Percentiles rank a stretch among this genome's conserved stretches.
phyloP scores from a whole-genome alignment of 2,888 invertebrate genomes.

The Amiota minor region DNA sequence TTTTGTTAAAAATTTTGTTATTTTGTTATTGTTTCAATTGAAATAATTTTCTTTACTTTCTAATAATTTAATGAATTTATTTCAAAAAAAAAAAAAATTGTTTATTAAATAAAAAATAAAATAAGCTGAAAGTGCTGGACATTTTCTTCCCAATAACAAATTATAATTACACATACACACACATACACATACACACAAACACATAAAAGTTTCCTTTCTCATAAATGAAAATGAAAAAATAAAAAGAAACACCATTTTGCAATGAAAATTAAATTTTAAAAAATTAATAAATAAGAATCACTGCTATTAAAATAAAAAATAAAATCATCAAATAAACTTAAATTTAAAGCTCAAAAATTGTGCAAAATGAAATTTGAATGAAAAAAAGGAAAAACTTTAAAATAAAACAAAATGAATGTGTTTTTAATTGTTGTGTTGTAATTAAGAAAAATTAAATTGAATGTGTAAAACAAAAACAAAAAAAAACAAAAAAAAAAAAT shows the following conservation, averaged over 20 bases:
- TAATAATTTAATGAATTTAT: slow-evolving; percentile 5
- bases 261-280: slow-evolving; percentile 7
- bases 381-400: slow-evolving; percentile 44
- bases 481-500: slow-evolving; percentile 43
- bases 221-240: neutral
- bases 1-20: no score
- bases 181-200: slow-evolving; percentile 35
- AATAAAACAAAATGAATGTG: slow-evolving; percentile 48
- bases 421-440: slow-evolving; percentile 68
- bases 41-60: no score
- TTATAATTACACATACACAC: slow-evolving; percentile 35
- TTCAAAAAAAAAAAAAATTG: slow-evolving; percentile 40
- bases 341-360: slow-evolving; percentile 45
- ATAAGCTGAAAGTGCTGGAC: slow-evolving; percentile 71
- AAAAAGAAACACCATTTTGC: neutral
- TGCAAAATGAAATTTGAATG: slow-evolving; percentile 36
- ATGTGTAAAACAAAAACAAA: slow-evolving; percentile 56
- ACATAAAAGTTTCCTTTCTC: slow-evolving; percentile 30
- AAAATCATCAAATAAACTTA: no score
- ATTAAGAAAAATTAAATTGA: slow-evolving; percentile 63
- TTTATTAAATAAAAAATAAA: slow-evolving; percentile 29
- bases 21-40: no score
- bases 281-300: slow-evolving; percentile 29
- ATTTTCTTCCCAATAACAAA: slow-evolving; percentile 64
- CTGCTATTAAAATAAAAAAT: slow-evolving; percentile 12